A percentile compares a stretch with the other conserved stretches of the same genome.
Conservation (phyloP, 2,888 invertebrate genomes). For the Idaea aversata region DNA sequence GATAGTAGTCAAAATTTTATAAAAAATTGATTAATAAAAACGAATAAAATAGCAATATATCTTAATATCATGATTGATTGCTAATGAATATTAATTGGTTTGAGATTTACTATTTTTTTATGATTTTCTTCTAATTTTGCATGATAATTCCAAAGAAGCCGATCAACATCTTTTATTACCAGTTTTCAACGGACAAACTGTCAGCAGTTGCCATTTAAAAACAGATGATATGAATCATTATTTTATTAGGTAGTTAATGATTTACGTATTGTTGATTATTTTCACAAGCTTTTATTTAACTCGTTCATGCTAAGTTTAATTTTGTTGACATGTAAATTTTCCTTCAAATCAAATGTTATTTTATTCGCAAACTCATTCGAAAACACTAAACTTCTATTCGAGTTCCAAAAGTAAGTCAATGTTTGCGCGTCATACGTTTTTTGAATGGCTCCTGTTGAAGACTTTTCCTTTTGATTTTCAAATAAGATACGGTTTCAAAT, state of each 20-base stretch:
- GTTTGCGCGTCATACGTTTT: slow-evolving; percentile 48
- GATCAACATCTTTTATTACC: neutral
- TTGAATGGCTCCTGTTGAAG: slow-evolving; percentile 44
- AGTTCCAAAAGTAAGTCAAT: slow-evolving; percentile 24
- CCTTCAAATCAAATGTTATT: too few relatives aligned
- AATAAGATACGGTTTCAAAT: slow-evolving; percentile 66
- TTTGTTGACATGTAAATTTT: too few relatives aligned
- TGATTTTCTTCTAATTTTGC: neutral
- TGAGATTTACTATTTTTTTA: neutral
- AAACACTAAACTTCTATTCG: neutral
- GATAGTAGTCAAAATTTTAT: too few relatives aligned
- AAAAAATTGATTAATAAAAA: too few relatives aligned
- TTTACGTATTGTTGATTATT: too few relatives aligned
- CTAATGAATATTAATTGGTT: neutral
- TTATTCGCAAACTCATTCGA: neutral
- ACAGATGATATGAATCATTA: neutral
- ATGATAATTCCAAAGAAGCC: neutral
- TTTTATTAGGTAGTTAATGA: neutral
- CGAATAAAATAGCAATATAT: neutral
- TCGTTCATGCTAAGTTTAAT: too few relatives aligned
- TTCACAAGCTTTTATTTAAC: too few relatives aligned
- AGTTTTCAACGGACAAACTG: neutral
- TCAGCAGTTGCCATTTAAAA: neutral
- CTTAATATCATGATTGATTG: neutral
- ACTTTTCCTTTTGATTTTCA: slow-evolving; percentile 58